Evolutionary conservation across 2,797 vertebrate species (phyloP).

Genomic region (Myiotriccus ornatus): DNA sequence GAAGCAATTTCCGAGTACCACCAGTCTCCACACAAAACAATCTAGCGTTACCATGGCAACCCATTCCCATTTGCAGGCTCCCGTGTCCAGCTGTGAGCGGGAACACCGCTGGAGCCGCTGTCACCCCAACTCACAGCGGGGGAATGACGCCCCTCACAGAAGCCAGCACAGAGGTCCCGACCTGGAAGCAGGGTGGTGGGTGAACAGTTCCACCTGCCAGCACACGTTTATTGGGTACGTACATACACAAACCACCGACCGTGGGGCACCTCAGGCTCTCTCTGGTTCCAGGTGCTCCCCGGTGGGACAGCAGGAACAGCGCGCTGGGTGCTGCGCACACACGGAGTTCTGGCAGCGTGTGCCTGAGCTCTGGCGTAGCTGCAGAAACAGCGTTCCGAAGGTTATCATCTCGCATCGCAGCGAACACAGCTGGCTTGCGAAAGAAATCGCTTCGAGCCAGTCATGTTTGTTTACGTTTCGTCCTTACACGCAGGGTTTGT

Average conservation of each 20-base stretch:
- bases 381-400: neutral
- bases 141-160: neutral
- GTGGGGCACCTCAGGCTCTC: neutral
- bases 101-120: too few species aligned
- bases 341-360: neutral
- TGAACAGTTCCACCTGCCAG: neutral
- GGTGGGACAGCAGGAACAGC: neutral
- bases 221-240: neutral
- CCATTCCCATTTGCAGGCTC: neutral
- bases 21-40: neutral
- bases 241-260: accelerated
- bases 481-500: neutral
- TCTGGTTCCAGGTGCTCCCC: neutral
- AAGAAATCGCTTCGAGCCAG: neutral
- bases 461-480: neutral
- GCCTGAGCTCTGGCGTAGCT: neutral
- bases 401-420: neutral
- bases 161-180: neutral
- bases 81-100: neutral
- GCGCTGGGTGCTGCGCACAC: neutral
- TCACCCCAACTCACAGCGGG: neutral
- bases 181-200: neutral
- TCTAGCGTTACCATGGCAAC: neutral
- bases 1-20: neutral
- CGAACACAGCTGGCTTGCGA: neutral